These are phyloP conservation scores for Leptopilina myrica DNA, from an alignment of 2,888 invertebrate genomes.

Conservation along the genomic window DNA sequence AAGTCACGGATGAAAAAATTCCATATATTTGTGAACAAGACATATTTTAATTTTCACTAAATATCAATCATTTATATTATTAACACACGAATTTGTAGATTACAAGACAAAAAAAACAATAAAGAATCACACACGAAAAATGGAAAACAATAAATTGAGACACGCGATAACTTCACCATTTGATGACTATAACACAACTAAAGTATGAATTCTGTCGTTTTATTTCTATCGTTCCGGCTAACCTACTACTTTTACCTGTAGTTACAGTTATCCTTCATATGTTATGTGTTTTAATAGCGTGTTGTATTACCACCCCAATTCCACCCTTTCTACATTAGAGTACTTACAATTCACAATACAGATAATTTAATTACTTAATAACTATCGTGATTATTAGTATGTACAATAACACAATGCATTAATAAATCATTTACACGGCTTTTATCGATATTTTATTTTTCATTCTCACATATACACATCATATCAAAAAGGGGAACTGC, in stretches of 20 bases:
- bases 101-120: too few species aligned
- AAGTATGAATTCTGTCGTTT: slow-evolving; percentile 43
- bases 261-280: slow-evolving; percentile 8
- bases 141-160: not conserved
- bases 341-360: not conserved
- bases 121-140: too few species aligned
- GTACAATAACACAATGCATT: too few species aligned
- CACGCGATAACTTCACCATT: slow-evolving; percentile 42
- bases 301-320: not conserved
- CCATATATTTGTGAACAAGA: not conserved
- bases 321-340: not conserved
- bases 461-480: too few species aligned
- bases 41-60: slow-evolving; percentile 2
- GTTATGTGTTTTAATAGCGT: not conserved
- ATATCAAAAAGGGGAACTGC: too few species aligned
- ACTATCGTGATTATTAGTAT: not conserved
- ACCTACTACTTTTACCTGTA: slow-evolving; percentile 27
- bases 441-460: too few species aligned
- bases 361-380: slow-evolving; percentile 1
- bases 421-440: too few species aligned
- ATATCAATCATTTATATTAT: not conserved
- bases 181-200: slow-evolving; percentile 46
- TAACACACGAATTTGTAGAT: not conserved
- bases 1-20: not conserved
- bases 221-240: slow-evolving; percentile 19